phyloP scores from a whole-genome alignment of 2,888 invertebrate species.

The Drosophila anomalipes region DNA sequence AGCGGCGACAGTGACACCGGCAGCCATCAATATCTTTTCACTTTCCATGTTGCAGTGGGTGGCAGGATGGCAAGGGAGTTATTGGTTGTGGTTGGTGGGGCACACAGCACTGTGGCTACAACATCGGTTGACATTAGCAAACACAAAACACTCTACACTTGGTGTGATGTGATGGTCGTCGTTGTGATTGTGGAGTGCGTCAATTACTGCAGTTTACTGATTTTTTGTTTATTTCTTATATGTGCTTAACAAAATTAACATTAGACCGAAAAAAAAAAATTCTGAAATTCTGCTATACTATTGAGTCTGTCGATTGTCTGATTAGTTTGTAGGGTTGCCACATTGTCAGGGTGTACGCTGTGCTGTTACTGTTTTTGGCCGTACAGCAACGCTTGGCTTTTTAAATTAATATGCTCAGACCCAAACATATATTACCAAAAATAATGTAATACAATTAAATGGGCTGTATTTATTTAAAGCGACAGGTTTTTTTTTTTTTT shows the following conservation, averaged over 20 bases:
- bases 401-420: constrained; percentile 4
- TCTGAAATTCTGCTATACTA: constrained; percentile 55
- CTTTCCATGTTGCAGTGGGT: constrained; percentile 85
- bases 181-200: constrained; percentile 2
- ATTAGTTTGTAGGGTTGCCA: constrained; percentile 44
- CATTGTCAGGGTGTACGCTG: not conserved
- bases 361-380: not conserved
- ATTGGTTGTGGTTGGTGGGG: constrained; percentile 5
- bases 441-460: not conserved
- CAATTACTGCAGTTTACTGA: constrained; percentile 1
- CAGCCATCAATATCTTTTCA: constrained; percentile 91
- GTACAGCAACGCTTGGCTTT: constrained; percentile 12
- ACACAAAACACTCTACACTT: constrained; percentile 22
- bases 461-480: not conserved
- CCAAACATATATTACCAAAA: not conserved
- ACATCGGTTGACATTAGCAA: constrained; percentile 45
- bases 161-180: not conserved
- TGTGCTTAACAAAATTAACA: constrained; percentile 31
- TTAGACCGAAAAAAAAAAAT: constrained; percentile 43
- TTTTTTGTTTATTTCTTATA: constrained; percentile 7
- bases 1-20: constrained; percentile 91
- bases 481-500: not conserved
- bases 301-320: constrained; percentile 51
- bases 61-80: constrained; percentile 8
- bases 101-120: constrained; percentile 33